phyloP scores from a whole-genome alignment of 2,113 vertebrate genomes.

The Psettodes erumei region DNA sequence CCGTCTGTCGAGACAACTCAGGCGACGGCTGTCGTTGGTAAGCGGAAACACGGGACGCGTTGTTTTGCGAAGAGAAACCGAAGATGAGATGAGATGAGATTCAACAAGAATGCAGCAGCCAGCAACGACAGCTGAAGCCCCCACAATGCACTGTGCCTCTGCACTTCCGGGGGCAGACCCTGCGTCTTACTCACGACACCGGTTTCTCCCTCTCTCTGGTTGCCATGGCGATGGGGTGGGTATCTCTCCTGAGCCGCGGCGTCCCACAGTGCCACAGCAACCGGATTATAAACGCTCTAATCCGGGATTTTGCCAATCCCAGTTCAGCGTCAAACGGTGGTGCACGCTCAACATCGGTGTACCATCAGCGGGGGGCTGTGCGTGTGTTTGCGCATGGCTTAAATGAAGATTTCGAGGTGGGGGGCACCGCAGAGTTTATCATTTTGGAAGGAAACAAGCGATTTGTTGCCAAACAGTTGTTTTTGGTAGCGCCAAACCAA shows the following conservation, averaged over 20 bases:
- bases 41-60: too few species aligned
- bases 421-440: background rate
- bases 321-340: constrained; percentile 54
- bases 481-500: background rate
- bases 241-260: constrained; percentile 46
- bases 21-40: too few species aligned
- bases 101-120: background rate
- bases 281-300: constrained; percentile 77
- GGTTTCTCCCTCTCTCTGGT: constrained; percentile 45
- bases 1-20: background rate
- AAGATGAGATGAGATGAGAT: too few species aligned
- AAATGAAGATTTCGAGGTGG: constrained; percentile 1
- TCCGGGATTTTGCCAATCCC: constrained; percentile 78
- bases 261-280: constrained; percentile 58
- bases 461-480: background rate
- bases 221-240: constrained; percentile 51
- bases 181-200: background rate
- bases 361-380: constrained; percentile 23
- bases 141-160: background rate
- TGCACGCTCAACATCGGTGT: constrained; percentile 30
- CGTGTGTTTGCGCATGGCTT: constrained; percentile 1
- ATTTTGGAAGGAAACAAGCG: background rate
- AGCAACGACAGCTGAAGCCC: background rate
- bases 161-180: background rate
- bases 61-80: too few species aligned